These are phyloP conservation scores for Parazoanthus swiftii DNA, from an alignment of 92 coral and sea anemone genomes.

Conservation along the genomic window DNA sequence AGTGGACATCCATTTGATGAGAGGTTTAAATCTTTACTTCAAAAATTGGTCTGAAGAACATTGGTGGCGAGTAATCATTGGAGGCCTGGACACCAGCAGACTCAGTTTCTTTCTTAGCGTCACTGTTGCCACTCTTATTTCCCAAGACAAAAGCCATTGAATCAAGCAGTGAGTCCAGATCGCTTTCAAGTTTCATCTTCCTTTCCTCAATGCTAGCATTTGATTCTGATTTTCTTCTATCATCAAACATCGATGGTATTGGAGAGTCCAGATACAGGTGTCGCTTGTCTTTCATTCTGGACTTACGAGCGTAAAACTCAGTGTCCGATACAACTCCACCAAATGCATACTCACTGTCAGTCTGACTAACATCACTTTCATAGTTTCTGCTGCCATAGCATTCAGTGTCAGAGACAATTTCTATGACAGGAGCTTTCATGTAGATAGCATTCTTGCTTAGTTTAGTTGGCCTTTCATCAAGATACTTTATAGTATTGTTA, in stretches of 20 bases:
- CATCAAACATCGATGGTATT: conserved; percentile 65
- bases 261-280: conserved; percentile 76
- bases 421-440: conserved; percentile 60
- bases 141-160: conserved; percentile 88
- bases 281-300: conserved; percentile 62
- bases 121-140: conserved; percentile 47
- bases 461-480: conserved; percentile 21
- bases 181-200: conserved; percentile 81
- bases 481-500: conserved; percentile 45
- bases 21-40: conserved; percentile 83
- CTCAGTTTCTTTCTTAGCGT: not conserved
- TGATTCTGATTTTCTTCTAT: conserved; percentile 55
- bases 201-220: conserved; percentile 75
- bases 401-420: conserved; percentile 78
- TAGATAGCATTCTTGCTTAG: conserved; percentile 46
- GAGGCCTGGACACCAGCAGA: not conserved
- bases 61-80: conserved; percentile 59
- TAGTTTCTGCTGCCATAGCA: conserved; percentile 64
- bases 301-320: conserved; percentile 65
- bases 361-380: conserved; percentile 69
- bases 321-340: conserved; percentile 76
- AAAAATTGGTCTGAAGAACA: conserved; percentile 86
- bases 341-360: conserved; percentile 71
- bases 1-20: not conserved
- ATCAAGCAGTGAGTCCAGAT: conserved; percentile 83